Base-by-base conservation (phyloP, 1,140 invertebrate genomes). In the Thaumetopoea pityocampa region DNA sequence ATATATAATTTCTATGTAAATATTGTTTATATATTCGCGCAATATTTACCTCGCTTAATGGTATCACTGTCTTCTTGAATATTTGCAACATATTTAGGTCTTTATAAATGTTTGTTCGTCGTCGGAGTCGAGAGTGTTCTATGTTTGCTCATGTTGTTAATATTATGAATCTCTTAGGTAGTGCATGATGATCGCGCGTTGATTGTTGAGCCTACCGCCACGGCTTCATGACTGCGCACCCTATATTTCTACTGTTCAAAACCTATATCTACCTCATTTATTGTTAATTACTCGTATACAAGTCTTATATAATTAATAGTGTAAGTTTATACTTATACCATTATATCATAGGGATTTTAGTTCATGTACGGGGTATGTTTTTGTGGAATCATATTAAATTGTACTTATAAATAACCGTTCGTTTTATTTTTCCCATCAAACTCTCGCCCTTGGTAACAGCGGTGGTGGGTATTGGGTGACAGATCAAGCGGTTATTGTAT, bases 301-400 rank as follows among this genome's bases (percentile, higher is more conserved):
- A 74, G 54, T 69, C 64, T 70, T 69, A 59, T 49, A 43, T 43
- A 40, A 45, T 47, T 56, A 42, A 61, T 81, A 76, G 68, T 58
- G 68, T 83, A 83, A 81, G 76, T 80, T 74, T 81, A 66, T 79
- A 81, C 72, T 65, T 83, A 55, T 51, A 79, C 76, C 73, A 72
- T 65, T 72, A 61, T 70, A 63, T 70, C 45, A 54, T 80, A 79
- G 73, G 74, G 68, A 66, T 74, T 73, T 68, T 79, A 72, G 68
- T 83, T 80, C 53, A 67, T 83, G 64, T 81, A 76, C 61, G 72
- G 74, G 78, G 74, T 76, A 83, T 64, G 74, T 83, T 83, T 40
- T 83, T 83, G 77, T 83, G 79, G 70, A 79, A 76, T 63, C 53
- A 64, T 77, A 82, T 83, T 79, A 83, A 77, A 83, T 78, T 80